A percentile compares a stretch with the other conserved stretches of the same genome.
phyloP scores from a whole-genome alignment of 2,797 vertebrate species.

The Streptopelia turtur region DNA sequence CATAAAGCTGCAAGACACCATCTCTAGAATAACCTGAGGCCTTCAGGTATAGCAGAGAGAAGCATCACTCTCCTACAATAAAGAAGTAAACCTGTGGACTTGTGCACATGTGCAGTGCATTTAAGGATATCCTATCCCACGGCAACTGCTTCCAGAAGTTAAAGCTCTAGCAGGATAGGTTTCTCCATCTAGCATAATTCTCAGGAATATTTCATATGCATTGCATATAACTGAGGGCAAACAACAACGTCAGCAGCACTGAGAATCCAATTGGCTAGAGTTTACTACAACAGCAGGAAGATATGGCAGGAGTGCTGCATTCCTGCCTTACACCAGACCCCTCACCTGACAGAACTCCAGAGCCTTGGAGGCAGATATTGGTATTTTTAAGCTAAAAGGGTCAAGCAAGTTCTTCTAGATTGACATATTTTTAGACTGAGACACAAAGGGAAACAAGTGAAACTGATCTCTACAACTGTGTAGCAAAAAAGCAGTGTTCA shows the following conservation, averaged over 20 bases:
- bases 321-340: not conserved
- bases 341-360: not conserved
- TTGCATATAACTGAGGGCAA: not conserved
- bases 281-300: not conserved
- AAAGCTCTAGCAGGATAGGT: not conserved
- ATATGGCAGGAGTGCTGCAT: not conserved
- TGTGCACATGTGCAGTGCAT: not conserved
- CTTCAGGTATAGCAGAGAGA: not conserved
- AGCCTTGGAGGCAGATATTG: not conserved
- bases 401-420: not conserved
- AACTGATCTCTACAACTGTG: not conserved
- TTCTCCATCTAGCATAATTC: not conserved
- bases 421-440: not conserved
- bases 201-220: not conserved
- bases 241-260: not conserved
- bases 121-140: not conserved
- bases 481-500: not conserved
- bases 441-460: not conserved
- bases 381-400: not conserved
- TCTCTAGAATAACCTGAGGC: not conserved
- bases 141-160: not conserved
- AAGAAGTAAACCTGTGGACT: not conserved
- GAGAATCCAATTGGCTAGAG: not conserved
- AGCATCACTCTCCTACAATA: not conserved
- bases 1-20: not conserved